These are phyloP conservation scores for Ptilorrhoa leucosticta DNA, from an alignment of 2,113 vertebrate genomes.

Conservation along the genomic window DNA sequence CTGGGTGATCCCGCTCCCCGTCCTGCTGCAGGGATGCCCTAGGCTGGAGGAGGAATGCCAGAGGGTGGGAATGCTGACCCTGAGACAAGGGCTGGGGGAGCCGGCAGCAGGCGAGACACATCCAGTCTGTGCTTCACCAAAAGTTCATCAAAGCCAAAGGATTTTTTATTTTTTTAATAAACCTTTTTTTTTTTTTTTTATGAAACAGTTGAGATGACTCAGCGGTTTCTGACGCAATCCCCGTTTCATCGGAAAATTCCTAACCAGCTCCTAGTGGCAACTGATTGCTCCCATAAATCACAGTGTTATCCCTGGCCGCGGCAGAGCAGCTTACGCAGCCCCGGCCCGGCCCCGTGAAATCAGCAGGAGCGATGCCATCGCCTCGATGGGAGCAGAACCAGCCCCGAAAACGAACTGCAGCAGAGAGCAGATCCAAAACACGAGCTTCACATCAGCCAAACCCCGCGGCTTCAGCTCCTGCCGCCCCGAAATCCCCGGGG, in stretches of 20 bases:
- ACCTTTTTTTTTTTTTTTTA: neutral
- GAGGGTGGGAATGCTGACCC: neutral
- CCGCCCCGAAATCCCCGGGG: fast-evolving
- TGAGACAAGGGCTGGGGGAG: neutral
- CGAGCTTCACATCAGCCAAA: neutral
- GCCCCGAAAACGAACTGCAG: neutral
- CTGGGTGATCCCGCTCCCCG: fast-evolving
- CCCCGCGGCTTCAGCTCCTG: neutral
- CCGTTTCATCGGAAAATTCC: conserved; percentile 62
- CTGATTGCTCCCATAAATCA: conserved; percentile 57
- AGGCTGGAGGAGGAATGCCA: neutral
- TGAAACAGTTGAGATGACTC: conserved; percentile 57
- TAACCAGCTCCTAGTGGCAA: conserved; percentile 53
- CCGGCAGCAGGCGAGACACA: neutral
- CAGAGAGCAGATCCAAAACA: neutral
- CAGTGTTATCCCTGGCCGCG: conserved; percentile 47
- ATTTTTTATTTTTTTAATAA: neutral
- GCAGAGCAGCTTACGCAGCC: neutral
- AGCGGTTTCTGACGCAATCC: conserved; percentile 67
- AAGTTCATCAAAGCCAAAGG: conserved; percentile 37
- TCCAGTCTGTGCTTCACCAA: neutral
- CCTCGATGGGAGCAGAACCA: neutral
- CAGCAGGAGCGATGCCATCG: conserved; percentile 40
- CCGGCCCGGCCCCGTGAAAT: conserved; percentile 1
- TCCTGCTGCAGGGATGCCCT: neutral